A percentile compares a stretch with the other conserved stretches of the same genome.
Conservation (phyloP, 2,113 vertebrate genomes). For the Bubo scandiacus region DNA sequence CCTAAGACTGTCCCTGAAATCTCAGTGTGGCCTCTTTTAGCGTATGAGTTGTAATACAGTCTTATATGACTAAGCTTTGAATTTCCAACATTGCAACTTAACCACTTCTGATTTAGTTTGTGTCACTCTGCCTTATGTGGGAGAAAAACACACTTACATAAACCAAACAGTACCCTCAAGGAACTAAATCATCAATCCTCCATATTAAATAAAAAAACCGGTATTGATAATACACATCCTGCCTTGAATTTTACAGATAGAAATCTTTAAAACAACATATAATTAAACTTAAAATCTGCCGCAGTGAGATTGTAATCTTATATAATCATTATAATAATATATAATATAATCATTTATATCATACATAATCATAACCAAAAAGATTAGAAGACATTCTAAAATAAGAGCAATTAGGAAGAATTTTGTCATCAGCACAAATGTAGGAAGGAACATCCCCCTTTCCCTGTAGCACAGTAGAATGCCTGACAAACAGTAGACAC, state of each 20-base stretch:
- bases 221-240: background rate
- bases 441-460: background rate
- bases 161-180: background rate
- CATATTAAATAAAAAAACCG: background rate
- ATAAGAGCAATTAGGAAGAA: background rate
- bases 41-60: background rate
- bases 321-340: too few species aligned
- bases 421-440: background rate
- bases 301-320: background rate
- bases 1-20: background rate
- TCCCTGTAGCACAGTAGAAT: background rate
- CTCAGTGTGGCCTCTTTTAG: background rate
- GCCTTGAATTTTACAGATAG: background rate
- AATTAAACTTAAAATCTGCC: background rate
- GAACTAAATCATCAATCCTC: background rate
- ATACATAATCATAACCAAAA: background rate
- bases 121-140: background rate
- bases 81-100: background rate
- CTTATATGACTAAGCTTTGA: conserved; percentile 1
- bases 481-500: background rate
- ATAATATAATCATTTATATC: too few species aligned
- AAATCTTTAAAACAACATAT: background rate
- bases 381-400: background rate
- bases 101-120: background rate
- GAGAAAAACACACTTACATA: background rate